These are phyloP conservation scores for Syngnathoides biaculeatus DNA, from an alignment of 2,113 vertebrate species.

Conservation along the genomic window DNA sequence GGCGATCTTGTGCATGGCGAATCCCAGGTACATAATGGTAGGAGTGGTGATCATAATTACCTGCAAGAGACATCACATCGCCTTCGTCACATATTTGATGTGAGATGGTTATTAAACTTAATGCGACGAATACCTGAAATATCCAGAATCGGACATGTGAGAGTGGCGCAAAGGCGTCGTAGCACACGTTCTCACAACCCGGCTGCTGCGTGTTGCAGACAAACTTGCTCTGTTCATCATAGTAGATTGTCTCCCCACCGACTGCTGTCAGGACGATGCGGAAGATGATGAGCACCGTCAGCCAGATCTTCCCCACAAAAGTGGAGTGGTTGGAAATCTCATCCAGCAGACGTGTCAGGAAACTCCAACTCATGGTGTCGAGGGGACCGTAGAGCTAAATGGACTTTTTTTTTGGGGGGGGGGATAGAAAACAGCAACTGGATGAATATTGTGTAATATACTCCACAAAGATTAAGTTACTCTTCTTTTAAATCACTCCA, in stretches of 20 bases:
- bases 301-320: constrained; percentile 89
- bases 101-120: neutral
- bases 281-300: constrained; percentile 83
- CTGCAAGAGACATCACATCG: constrained; percentile 22
- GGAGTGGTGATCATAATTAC: constrained; percentile 84
- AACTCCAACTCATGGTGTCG: constrained; percentile 88
- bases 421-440: neutral
- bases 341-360: constrained; percentile 83
- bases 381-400: constrained; percentile 36
- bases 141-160: constrained; percentile 87
- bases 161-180: constrained; percentile 81
- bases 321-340: constrained; percentile 92
- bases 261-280: constrained; percentile 85
- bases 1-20: constrained; percentile 83
- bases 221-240: constrained; percentile 88
- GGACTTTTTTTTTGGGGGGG: constrained; percentile 21
- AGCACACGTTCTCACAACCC: constrained; percentile 87
- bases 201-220: constrained; percentile 86
- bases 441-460: neutral
- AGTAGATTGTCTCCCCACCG: constrained; percentile 87
- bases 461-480: neutral
- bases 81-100: neutral
- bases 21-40: constrained; percentile 85
- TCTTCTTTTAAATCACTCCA: neutral
- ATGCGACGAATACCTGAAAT: constrained; percentile 71